Base-by-base conservation (phyloP, 2,888 invertebrate genomes). In the Clitarchus hookeri region DNA sequence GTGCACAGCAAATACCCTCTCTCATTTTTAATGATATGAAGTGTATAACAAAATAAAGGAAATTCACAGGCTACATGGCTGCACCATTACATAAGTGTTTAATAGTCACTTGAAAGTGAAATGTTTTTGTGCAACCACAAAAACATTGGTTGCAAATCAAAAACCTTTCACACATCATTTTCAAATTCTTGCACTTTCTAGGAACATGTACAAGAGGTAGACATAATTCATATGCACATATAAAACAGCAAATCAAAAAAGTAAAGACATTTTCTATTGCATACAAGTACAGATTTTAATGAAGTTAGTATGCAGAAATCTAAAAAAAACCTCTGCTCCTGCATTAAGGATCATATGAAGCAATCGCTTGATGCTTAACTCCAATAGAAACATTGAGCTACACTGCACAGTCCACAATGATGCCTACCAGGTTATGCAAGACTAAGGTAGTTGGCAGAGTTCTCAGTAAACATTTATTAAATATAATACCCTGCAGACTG, bases 131-230 rank as follows among this genome's bases (percentile, higher is more conserved):
- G 0, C n/a, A n/a, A n/a, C 65, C 65, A 65, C 16, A 19, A 23
- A 53, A 65, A 65, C 1, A 65, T 8, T 65, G 65, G n/a, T 19
- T 65, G 8, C n/a, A n/a, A 65, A 9, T 4, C 65, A 65, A 65
- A 65, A 16, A 65, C 65, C 65, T n/a, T n/a, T 65, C 65, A 65
- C 65, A 65, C 65, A 65, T 12, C 65, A 65, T 19, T 65, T 65
- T 65, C 65, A 65, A 65, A 65, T 65, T 65, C 65, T 65, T 65
- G 65, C 65, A 65, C 65, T 65, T 53, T 65, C 65, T 65, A 65
- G 65, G 65, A 65, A 65, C 65, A 65, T 65, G 65, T 65, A 65
- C 65, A 65, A 65, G 65, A 65, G 65, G 65, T 65, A 65, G 65
- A 65, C 19, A 23, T 65, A n/a, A 65, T n/a, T 16, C 65, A 65